These are phyloP conservation scores for Cetonia aurata DNA, from an alignment of 2,888 invertebrate species.

Conservation along the genomic window DNA sequence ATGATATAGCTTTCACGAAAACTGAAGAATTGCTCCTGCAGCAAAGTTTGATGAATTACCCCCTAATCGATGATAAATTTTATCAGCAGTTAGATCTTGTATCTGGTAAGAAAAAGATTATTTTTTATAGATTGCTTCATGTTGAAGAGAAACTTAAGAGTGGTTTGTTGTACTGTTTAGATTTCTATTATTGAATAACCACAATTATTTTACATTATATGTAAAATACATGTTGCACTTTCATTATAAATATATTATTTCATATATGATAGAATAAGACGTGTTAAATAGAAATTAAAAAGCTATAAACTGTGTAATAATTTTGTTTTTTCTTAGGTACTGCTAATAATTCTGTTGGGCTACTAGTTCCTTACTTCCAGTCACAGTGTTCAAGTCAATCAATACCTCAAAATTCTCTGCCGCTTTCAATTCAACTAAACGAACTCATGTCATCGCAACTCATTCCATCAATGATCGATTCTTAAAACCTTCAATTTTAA, in stretches of 20 bases:
- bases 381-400: constrained; percentile 56
- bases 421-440: constrained; percentile 55
- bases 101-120: constrained; percentile 51
- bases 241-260: too few species aligned
- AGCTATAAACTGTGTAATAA: too few species aligned
- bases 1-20: constrained; percentile 55
- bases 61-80: constrained; percentile 58
- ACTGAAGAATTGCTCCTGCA: constrained; percentile 61
- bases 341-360: constrained; percentile 53
- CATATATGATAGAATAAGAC: too few species aligned
- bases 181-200: too few species aligned
- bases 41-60: constrained; percentile 60
- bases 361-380: constrained; percentile 59
- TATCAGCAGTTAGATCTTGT: constrained; percentile 59
- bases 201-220: too few species aligned
- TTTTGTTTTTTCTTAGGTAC: constrained; percentile 51
- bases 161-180: neutral
- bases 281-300: too few species aligned
- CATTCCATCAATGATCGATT: constrained; percentile 52
- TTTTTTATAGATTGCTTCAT: neutral
- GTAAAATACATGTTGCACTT: too few species aligned
- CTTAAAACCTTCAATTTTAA: neutral
- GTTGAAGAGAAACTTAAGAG: neutral
- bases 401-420: constrained; percentile 48
- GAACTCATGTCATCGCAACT: constrained; percentile 56